Conservation (phyloP, 2,888 invertebrate species). For the Oxystoma pomonae region DNA sequence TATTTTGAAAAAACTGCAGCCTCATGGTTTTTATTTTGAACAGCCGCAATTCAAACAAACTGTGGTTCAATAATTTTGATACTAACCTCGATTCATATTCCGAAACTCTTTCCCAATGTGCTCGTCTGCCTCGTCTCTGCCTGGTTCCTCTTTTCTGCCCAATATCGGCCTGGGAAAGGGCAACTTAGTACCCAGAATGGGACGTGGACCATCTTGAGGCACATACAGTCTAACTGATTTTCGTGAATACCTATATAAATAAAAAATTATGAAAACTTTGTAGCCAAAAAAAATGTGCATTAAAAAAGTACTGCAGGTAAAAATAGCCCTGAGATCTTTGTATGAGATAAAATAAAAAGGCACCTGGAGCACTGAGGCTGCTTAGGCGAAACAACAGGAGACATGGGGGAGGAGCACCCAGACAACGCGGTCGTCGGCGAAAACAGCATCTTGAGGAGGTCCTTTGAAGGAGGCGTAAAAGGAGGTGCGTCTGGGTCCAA, state of each 20-base stretch:
- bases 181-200: slow-evolving; percentile 31
- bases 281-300: too few relatives aligned
- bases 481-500: slow-evolving; percentile 33
- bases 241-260: slow-evolving; percentile 22
- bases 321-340: too few relatives aligned
- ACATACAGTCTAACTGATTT: slow-evolving; percentile 24
- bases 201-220: slow-evolving; percentile 27
- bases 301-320: too few relatives aligned
- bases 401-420: slow-evolving; percentile 9
- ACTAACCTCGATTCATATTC: slow-evolving; percentile 23
- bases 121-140: slow-evolving; percentile 29
- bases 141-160: slow-evolving; percentile 27
- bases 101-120: slow-evolving; percentile 31
- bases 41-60: too few relatives aligned
- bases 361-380: slow-evolving; percentile 26
- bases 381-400: not conserved
- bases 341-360: too few relatives aligned
- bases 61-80: not conserved
- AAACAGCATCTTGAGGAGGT: not conserved
- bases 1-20: too few relatives aligned
- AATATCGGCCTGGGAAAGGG: slow-evolving; percentile 33
- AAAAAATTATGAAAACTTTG: too few relatives aligned
- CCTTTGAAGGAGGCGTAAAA: slow-evolving; percentile 30
- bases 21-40: too few relatives aligned
- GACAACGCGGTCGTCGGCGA: not conserved